Evolutionary conservation across 2,888 invertebrate genomes (phyloP), one percentile per base, ranked within the genome.

Genomic region (Chalcis sispes): DNA sequence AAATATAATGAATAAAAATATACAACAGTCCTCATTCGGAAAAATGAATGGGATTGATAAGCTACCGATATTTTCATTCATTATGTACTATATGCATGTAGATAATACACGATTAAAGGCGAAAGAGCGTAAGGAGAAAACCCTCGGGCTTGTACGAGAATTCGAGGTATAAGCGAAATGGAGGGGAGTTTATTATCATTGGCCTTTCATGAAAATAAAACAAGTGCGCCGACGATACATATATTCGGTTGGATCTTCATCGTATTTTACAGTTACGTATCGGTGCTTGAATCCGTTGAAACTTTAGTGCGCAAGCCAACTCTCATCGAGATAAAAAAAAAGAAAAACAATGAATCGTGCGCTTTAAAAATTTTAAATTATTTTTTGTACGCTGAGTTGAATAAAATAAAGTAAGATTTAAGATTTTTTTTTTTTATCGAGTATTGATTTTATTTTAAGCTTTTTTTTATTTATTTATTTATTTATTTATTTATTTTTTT

Each of bases 181-280:
- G 66, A 23, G 67, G 77, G 74, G 73, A 71, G 48, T 23, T 71
- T 74, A 66, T 74, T 71, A 77, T 77, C 74, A 69, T 62, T 2
- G 29, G 65, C 70, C 70, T 77, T 70, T 73, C 70, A 73, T 70
- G 77, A 71, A 77, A 77, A 58, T 56, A 36, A 36, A 58, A 65
- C 27, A 32, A 70, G 69, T 64, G 69, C 58, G 42, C 29, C 61
- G 46, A 52, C 73, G 71, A 77, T 74, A 74, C 71, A 77, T 74
- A 74, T 74, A 77, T 74, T 77, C 61, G 74, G 65, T 71, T 65
- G 77, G 18, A 65, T 74, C 74, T 58, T 71, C 74, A 58, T 59
- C 40, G 32, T 23, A 3, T 54, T 70, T 36, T 56, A 74, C 77
- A 74, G 77, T 77, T 77, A 71, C 59, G 71, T 46, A 42, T 50